phyloP scores from a whole-genome alignment of 2,113 vertebrate genomes.

The Taxidea taxus region DNA sequence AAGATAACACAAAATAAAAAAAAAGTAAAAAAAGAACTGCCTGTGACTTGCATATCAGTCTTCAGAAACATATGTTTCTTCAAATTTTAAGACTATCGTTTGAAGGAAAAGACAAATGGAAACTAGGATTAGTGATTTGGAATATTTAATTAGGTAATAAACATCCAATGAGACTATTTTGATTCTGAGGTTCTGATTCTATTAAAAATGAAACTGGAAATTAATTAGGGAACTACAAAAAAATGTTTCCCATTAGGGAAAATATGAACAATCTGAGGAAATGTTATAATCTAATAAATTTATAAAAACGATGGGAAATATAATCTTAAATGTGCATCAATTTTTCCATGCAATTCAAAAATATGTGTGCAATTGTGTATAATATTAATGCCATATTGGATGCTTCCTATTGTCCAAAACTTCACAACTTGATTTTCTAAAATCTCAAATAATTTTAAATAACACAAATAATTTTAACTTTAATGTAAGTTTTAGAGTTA shows the following conservation, averaged over 20 bases:
- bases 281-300: neutral
- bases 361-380: neutral
- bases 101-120: neutral
- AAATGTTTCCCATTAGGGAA: neutral
- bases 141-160: neutral
- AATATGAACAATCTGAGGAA: neutral
- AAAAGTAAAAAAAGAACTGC: no score
- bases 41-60: neutral
- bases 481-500: neutral
- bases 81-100: neutral
- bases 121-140: neutral
- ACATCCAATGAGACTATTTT: neutral
- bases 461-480: neutral
- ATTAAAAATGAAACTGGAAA: neutral
- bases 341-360: neutral
- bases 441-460: neutral
- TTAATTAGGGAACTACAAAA: neutral
- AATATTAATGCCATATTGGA: neutral
- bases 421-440: neutral
- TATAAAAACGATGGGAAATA: neutral
- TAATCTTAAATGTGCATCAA: neutral
- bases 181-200: neutral
- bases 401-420: neutral
- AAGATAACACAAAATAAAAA: neutral
- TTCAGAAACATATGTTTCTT: neutral